Percentiles rank a stretch among this genome's conserved stretches.
Evolutionary conservation across 2,888 invertebrate species (phyloP).

Genomic region (Nephrotoma flavescens): DNA sequence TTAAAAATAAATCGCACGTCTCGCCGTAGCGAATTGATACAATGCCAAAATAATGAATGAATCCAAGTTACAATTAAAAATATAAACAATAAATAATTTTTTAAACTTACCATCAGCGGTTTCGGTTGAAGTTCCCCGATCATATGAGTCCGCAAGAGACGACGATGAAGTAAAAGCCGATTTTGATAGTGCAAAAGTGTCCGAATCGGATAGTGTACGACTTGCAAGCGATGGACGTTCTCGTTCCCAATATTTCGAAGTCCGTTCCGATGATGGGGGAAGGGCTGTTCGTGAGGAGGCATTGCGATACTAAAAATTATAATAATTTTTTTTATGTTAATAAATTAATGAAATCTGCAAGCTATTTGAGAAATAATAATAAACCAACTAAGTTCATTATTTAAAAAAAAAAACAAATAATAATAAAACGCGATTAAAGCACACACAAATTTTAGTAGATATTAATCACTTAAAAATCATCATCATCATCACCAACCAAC

Average conservation of each 20-base stretch:
- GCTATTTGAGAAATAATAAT: background rate
- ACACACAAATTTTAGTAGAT: background rate
- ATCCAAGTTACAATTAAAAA: background rate
- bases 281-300: conserved; percentile 22
- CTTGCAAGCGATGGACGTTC: conserved; percentile 16
- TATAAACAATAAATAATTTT: background rate
- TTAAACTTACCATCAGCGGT: conserved; percentile 7
- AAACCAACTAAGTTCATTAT: background rate
- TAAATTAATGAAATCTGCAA: background rate
- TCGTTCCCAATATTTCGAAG: conserved; percentile 25
- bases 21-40: background rate
- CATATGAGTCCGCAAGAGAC: background rate
- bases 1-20: background rate
- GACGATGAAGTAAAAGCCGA: conserved; percentile 5
- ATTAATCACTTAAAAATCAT: background rate
- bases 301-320: conserved; percentile 17
- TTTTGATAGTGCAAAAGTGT: conserved; percentile 7
- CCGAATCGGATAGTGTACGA: conserved; percentile 9
- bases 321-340: background rate
- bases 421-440: background rate
- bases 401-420: background rate
- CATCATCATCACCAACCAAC: background rate
- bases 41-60: background rate
- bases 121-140: conserved; percentile 7
- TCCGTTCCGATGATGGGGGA: conserved; percentile 25